A percentile compares a stretch with the other conserved stretches of the same genome.
phyloP scores from a whole-genome alignment of 2,888 invertebrate species.

The Metellina segmentata region DNA sequence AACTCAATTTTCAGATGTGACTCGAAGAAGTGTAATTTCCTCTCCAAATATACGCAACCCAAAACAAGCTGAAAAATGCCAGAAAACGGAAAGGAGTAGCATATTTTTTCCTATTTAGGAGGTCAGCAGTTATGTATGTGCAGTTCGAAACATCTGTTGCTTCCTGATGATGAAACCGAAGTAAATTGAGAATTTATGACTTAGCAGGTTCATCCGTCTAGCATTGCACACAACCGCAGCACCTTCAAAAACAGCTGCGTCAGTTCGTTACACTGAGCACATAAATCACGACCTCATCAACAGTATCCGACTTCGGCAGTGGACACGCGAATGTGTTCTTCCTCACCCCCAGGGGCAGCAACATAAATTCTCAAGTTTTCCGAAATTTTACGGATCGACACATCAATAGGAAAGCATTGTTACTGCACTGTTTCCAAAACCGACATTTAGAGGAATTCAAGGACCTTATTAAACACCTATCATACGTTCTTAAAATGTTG shows the following conservation, averaged over 20 bases:
- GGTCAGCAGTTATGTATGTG: not conserved
- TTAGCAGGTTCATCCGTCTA: constrained; percentile 23
- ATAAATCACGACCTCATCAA: constrained; percentile 14
- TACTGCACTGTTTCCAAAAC: too few relatives aligned
- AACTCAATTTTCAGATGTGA: not conserved
- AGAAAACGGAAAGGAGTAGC: not conserved
- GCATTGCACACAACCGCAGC: not conserved
- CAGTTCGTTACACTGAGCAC: not conserved
- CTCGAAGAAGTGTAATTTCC: not conserved
- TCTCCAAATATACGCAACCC: not conserved
- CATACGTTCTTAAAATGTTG: too few relatives aligned
- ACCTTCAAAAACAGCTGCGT: constrained; percentile 50
- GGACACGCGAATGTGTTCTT: too few relatives aligned
- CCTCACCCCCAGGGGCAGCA: too few relatives aligned
- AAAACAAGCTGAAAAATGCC: not conserved
- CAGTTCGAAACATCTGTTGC: constrained; percentile 25
- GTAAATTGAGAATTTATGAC: constrained; percentile 37
- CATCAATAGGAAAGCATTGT: too few relatives aligned
- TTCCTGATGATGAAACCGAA: constrained; percentile 1
- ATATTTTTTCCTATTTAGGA: not conserved
- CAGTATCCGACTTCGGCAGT: too few relatives aligned
- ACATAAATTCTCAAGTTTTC: too few relatives aligned
- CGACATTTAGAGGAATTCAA: too few relatives aligned
- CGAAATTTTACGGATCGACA: too few relatives aligned
- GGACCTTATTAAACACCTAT: too few relatives aligned